A percentile compares a stretch with the other conserved stretches of the same genome.
Evolutionary conservation across 1,140 invertebrate species (phyloP).

Genomic region (Mya arenaria): DNA sequence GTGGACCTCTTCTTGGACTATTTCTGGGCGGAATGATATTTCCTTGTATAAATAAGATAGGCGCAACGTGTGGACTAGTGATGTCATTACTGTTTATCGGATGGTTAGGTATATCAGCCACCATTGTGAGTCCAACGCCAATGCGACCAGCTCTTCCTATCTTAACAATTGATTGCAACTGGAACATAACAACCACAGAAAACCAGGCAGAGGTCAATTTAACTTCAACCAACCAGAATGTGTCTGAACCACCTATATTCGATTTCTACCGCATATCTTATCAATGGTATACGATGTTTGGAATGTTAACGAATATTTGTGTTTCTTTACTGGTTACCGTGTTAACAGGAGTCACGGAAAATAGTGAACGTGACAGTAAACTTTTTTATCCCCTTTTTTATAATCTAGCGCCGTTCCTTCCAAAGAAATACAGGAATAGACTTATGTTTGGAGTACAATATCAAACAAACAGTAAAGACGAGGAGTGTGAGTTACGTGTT

Average conservation of each 20-base stretch:
- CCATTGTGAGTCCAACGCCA: constrained; percentile 84
- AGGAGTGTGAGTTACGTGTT: too few species aligned
- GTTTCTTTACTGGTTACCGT: constrained; percentile 87
- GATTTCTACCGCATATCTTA: constrained; percentile 90
- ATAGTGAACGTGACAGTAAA: too few species aligned
- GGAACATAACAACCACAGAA: neutral
- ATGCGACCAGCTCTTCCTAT: constrained; percentile 77
- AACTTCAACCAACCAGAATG: neutral
- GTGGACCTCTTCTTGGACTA: constrained; percentile 17
- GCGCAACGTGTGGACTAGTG: constrained; percentile 88
- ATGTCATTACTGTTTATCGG: constrained; percentile 86
- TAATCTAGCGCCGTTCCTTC: too few species aligned
- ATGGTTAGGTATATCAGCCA: constrained; percentile 90
- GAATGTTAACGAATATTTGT: constrained; percentile 84
- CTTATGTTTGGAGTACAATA: too few species aligned
- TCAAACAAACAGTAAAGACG: too few species aligned
- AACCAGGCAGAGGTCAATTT: neutral
- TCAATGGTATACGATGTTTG: constrained; percentile 89
- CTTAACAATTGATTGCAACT: neutral
- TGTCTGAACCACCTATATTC: constrained; percentile 1
- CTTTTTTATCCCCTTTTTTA: too few species aligned
- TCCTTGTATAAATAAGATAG: constrained; percentile 82
- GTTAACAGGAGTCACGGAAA: constrained; percentile 50
- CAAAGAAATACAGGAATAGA: too few species aligned
- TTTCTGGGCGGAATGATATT: constrained; percentile 31